Evolutionary conservation across 2,888 invertebrate genomes (phyloP).

Genomic region (Muschampia staudingeri): DNA sequence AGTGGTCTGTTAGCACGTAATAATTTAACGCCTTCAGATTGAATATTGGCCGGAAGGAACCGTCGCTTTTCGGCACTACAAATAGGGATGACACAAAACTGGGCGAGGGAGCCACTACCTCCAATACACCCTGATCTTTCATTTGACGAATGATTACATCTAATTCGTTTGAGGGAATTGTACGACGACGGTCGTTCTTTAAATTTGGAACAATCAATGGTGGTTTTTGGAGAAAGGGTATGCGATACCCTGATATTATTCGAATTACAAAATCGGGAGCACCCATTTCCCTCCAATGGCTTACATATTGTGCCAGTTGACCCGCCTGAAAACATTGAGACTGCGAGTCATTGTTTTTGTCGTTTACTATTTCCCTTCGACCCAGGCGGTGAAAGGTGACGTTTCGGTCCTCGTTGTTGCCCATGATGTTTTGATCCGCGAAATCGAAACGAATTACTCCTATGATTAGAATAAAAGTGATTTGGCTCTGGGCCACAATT

Average conservation of each 20-base stretch:
- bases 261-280: conserved; percentile 36
- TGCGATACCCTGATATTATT: conserved; percentile 49
- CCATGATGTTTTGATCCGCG: background rate
- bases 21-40: conserved; percentile 58
- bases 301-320: background rate
- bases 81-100: conserved; percentile 50
- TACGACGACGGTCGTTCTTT: conserved; percentile 18
- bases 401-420: conserved; percentile 24
- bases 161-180: conserved; percentile 24
- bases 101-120: conserved; percentile 27
- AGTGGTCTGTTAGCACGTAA: conserved; percentile 33
- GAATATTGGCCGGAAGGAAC: conserved; percentile 61
- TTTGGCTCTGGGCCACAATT: background rate
- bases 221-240: conserved; percentile 45
- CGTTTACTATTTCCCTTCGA: conserved; percentile 22
- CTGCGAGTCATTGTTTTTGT: conserved; percentile 45
- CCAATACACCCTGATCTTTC: conserved; percentile 50
- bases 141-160: conserved; percentile 40
- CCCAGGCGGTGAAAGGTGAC: background rate
- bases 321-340: conserved; percentile 29
- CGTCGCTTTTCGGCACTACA: conserved; percentile 60
- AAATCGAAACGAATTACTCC: conserved; percentile 23
- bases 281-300: conserved; percentile 35
- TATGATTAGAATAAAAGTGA: conserved; percentile 1
- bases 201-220: conserved; percentile 42